These are phyloP conservation scores for Lycocerus yunnanus DNA, from an alignment of 2,888 invertebrate species.

Conservation along the genomic window DNA sequence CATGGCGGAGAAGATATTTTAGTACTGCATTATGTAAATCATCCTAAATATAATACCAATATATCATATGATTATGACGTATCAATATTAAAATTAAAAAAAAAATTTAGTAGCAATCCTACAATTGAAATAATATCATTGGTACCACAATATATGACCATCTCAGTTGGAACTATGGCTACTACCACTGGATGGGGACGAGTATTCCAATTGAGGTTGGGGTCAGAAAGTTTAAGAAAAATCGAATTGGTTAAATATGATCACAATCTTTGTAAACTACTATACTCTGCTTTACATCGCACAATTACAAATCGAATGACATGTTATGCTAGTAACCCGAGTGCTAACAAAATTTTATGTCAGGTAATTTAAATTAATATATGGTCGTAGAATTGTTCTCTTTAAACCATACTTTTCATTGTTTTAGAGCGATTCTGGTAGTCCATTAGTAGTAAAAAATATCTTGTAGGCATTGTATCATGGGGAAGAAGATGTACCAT, in stretches of 20 bases:
- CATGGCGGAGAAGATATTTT: not conserved
- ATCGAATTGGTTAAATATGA: not conserved
- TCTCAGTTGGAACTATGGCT: not conserved
- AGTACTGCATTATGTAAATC: not conserved
- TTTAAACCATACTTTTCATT: no score
- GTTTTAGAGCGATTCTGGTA: not conserved
- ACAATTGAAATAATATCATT: not conserved
- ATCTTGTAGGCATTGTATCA: not conserved
- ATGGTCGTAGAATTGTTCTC: no score
- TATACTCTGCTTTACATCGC: not conserved
- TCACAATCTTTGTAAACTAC: not conserved
- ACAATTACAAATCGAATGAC: not conserved
- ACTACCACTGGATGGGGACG: not conserved
- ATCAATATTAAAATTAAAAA: not conserved
- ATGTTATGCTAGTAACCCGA: no score
- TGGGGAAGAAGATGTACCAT: not conserved
- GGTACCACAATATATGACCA: not conserved
- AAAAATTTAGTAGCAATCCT: not conserved
- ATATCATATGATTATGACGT: not conserved
- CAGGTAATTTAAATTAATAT: no score
- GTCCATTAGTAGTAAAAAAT: not conserved
- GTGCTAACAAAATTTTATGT: no score
- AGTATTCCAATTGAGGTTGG: rapidly evolving
- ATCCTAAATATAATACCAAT: not conserved
- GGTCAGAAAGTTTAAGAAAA: not conserved